phyloP scores from a whole-genome alignment of 2,113 vertebrate species.

The Aphyosemion australe region DNA sequence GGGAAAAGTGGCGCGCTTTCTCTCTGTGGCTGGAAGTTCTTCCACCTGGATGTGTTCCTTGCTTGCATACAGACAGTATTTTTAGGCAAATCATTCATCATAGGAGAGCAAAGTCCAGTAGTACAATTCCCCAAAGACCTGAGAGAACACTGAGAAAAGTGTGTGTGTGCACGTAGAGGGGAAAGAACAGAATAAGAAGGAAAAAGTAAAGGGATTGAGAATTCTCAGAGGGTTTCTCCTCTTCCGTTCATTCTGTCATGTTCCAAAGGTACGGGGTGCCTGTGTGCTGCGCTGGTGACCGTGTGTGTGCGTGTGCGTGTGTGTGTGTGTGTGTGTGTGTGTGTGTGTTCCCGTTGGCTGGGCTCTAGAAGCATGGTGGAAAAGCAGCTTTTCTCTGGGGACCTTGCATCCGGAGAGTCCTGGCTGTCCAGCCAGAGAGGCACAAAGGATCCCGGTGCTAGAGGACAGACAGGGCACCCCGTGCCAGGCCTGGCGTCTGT shows the following conservation, averaged over 20 bases:
- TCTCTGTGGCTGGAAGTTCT: constrained; percentile 57
- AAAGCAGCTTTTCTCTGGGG: constrained; percentile 69
- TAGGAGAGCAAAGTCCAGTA: constrained; percentile 74
- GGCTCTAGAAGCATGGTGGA: constrained; percentile 42
- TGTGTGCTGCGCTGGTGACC: constrained; percentile 36
- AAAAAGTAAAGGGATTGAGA: constrained; percentile 51
- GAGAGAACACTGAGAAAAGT: constrained; percentile 51
- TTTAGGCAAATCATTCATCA: constrained; percentile 80
- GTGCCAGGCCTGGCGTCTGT: constrained; percentile 66
- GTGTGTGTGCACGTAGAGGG: constrained; percentile 25
- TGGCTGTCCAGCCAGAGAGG: constrained; percentile 53
- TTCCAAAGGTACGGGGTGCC: constrained; percentile 64
- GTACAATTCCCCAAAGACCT: constrained; percentile 70
- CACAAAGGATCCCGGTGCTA: constrained; percentile 57
- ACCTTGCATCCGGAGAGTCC: constrained; percentile 68
- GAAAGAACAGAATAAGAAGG: constrained; percentile 14
- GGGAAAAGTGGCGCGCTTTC: constrained; percentile 56
- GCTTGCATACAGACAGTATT: constrained; percentile 69
- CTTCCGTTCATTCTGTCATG: constrained; percentile 62
- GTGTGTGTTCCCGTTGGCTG: constrained; percentile 57
- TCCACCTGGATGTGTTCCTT: constrained; percentile 68
- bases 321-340: constrained; percentile 36
- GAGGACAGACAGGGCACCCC: constrained; percentile 54
- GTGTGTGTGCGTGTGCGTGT: constrained; percentile 30
- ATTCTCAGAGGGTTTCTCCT: constrained; percentile 66